Evolutionary conservation across 1,140 invertebrate species (phyloP).

Genomic region (Zaprionus davidi): DNA sequence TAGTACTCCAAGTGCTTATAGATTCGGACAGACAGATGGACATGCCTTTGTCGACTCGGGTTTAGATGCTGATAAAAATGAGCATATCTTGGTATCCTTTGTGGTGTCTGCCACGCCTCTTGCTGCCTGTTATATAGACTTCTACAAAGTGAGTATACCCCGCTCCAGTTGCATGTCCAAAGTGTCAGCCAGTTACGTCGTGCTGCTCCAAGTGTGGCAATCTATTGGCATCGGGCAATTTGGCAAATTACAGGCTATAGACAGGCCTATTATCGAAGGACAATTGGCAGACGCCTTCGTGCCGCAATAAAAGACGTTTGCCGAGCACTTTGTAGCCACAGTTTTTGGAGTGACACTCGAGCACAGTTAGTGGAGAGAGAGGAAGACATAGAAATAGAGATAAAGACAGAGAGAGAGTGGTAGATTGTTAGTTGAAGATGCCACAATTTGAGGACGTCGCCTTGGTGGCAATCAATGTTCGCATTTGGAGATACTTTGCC

Average conservation of each 20-base stretch:
- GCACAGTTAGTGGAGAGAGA: not conserved
- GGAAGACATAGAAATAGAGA: not conserved
- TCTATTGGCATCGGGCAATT: conserved; percentile 58
- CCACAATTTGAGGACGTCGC: conserved; percentile 57
- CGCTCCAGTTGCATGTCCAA: not conserved
- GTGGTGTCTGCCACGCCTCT: no score
- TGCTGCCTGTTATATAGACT: no score
- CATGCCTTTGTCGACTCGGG: no score
- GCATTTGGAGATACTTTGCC: conserved; percentile 65
- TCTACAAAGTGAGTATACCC: no score
- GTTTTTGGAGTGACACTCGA: conserved; percentile 57
- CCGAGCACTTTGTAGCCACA: conserved; percentile 62
- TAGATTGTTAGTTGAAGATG: not conserved
- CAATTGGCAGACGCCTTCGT: conserved; percentile 37
- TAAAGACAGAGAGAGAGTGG: not conserved
- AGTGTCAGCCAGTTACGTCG: not conserved
- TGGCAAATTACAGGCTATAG: conserved; percentile 69
- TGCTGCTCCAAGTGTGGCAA: not conserved
- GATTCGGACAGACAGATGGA: no score
- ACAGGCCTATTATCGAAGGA: conserved; percentile 30
- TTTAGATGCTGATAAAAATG: no score
- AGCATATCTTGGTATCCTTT: no score
- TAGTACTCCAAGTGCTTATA: no score
- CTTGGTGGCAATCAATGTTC: conserved; percentile 71
- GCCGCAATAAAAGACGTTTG: conserved; percentile 70